Conservation (phyloP, 2,797 vertebrate genomes). For the Psittacula echo region DNA sequence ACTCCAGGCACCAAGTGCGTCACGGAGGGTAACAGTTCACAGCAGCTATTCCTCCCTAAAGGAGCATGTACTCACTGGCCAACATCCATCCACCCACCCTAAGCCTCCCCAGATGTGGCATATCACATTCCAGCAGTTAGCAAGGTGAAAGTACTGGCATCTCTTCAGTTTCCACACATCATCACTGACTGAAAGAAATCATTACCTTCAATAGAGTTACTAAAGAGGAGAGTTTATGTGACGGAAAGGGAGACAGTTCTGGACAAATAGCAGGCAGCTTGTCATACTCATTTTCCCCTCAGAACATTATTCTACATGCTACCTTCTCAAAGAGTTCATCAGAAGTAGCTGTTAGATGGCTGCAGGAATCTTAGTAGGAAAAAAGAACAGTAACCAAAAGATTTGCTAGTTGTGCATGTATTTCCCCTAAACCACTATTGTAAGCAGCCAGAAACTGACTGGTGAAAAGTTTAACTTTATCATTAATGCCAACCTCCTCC, state of each 20-base stretch:
- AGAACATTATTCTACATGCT: background rate
- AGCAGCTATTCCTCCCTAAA: background rate
- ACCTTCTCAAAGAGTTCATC: background rate
- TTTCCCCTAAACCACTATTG: background rate
- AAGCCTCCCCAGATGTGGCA: background rate
- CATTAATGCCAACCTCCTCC: background rate
- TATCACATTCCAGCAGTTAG: background rate
- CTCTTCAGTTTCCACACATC: conserved; percentile 26
- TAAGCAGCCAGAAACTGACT: background rate
- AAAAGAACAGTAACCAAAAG: background rate
- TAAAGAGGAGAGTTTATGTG: background rate
- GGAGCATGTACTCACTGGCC: background rate
- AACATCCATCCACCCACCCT: background rate
- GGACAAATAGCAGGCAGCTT: background rate
- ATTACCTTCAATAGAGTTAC: background rate
- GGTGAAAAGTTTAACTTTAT: background rate
- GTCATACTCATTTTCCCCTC: background rate
- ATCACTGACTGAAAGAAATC: background rate
- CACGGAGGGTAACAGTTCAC: accelerated
- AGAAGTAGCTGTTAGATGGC: background rate
- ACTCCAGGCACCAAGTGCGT: background rate
- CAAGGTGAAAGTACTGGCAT: background rate
- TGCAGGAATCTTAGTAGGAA: background rate
- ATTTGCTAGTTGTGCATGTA: background rate
- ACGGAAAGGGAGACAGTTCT: conserved; percentile 1